These are phyloP conservation scores for Sebastes variabilis DNA, from an alignment of 2,797 vertebrate species.

Conservation along the genomic window DNA sequence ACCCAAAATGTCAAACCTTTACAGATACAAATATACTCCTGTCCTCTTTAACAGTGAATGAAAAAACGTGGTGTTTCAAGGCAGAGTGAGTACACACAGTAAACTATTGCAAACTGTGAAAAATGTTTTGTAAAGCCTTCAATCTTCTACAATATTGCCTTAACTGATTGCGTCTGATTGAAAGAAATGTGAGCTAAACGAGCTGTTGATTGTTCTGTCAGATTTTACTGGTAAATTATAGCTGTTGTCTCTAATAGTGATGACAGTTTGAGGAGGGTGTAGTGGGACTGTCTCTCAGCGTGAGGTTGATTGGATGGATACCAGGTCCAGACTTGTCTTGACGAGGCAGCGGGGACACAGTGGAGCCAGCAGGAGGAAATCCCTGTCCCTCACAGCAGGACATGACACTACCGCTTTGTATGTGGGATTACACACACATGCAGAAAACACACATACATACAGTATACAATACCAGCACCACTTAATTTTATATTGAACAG, in stretches of 20 bases:
- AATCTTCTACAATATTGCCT: background rate
- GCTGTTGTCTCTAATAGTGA: background rate
- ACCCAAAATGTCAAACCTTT: background rate
- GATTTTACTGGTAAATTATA: conserved; percentile 1
- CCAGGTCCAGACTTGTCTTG: conserved; percentile 67
- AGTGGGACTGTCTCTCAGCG: conserved; percentile 27
- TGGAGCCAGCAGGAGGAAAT: conserved; percentile 37
- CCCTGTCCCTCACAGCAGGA: conserved; percentile 67
- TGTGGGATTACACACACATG: background rate
- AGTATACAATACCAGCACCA: background rate
- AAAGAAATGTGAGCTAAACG: background rate
- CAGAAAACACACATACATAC: background rate
- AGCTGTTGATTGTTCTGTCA: background rate
- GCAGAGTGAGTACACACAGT: background rate
- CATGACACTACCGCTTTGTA: conserved; percentile 31
- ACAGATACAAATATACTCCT: background rate
- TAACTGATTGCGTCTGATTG: background rate
- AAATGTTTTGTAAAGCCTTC: background rate
- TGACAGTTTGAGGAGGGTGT: background rate
- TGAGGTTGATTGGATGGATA: conserved; percentile 54
- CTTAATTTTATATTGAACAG: background rate
- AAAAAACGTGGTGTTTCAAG: background rate
- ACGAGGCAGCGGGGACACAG: background rate
- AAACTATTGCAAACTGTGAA: background rate
- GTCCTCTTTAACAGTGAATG: background rate